Base-by-base conservation (phyloP, 2,888 invertebrate species). In the Stegophylla sp. region DNA sequence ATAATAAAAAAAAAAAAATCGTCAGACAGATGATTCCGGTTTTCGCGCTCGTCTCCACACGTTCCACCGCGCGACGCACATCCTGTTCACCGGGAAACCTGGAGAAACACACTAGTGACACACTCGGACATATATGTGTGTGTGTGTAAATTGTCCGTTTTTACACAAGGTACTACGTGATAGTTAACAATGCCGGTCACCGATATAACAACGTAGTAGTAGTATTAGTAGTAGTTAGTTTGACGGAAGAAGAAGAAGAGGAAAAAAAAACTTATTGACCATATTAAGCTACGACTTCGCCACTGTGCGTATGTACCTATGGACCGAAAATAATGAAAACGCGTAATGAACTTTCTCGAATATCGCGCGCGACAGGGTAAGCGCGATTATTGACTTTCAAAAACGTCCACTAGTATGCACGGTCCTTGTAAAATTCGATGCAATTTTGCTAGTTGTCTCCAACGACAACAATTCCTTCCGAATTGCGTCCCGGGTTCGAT, bases 1-100 rank as follows among this genome's bases (percentile, higher is more conserved):
- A n/a, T n/a, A n/a, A n/a, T 26, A 69, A 48, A 43, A 23, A 4
- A 73, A 56, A 34, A 56, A 66, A 53, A 53, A 45, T 13, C 56
- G 66, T 79, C 77, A 23, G 77, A 67, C 76, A 28, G 76, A 66
- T 53, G 76, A 79, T 79, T 79, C 79, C 79, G 79, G 79, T 79
- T 79, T 63, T 79, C 69, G 51, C 67, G 61, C 48, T 79, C 79
- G 79, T 71, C 79, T 61, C 63, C n/a, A 26, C n/a, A 26, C 59
- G 64, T 26, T 76, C 64, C 43, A 43, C 76, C 13, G 64, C 51
- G 63, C n/a, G n/a, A n/a, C n/a, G 63, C 41, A 77, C 77, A 79
- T 79, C 79, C 79, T 79, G 79, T 79, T 79, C 67, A n/a, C 71
- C 79, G 59, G 69, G 41, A 71, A 69, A 71, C 71, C 61, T 17